phyloP scores from a whole-genome alignment of 2,113 vertebrate genomes.

The Zapus hudsonius region DNA sequence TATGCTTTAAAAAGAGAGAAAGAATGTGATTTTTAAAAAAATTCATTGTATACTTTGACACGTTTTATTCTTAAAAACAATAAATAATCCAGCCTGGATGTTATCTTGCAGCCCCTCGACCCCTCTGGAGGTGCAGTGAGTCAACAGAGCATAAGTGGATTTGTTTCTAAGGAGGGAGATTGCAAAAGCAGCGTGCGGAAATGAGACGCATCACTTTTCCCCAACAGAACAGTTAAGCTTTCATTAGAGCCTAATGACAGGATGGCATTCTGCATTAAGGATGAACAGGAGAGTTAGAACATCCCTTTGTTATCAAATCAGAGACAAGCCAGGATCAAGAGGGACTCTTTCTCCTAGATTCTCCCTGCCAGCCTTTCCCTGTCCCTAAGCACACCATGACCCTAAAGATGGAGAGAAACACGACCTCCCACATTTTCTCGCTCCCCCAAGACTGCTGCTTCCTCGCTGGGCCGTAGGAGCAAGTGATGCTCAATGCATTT shows the following conservation, averaged over 20 bases:
- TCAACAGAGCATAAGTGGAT: slow-evolving; percentile 51
- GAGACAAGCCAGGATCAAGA: slow-evolving; percentile 27
- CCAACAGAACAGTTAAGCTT: slow-evolving; percentile 65
- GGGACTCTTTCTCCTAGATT: slow-evolving; percentile 19
- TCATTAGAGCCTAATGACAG: slow-evolving; percentile 72
- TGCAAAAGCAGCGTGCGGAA: slow-evolving; percentile 51
- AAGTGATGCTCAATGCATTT: slow-evolving; percentile 26
- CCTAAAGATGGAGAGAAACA: slow-evolving; percentile 14
- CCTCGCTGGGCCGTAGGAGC: neutral
- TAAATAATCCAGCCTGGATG: neutral
- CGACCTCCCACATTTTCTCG: slow-evolving; percentile 36
- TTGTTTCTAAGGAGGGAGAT: slow-evolving; percentile 42
- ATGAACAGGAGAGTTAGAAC: slow-evolving; percentile 20
- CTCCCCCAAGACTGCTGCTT: slow-evolving; percentile 35
- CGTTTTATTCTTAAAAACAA: too few species aligned
- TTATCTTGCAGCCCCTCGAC: slow-evolving; percentile 28
- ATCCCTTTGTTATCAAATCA: slow-evolving; percentile 66
- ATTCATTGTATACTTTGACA: too few species aligned
- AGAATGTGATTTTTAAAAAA: too few species aligned
- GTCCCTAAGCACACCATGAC: neutral
- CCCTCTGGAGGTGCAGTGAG: slow-evolving; percentile 2
- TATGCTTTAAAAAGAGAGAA: slow-evolving; percentile 42
- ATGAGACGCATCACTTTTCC: slow-evolving; percentile 54
- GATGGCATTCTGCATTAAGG: slow-evolving; percentile 52
- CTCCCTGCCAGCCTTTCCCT: neutral